These are phyloP conservation scores for Zootoca vivipara DNA, from an alignment of 2,113 vertebrate species.

Conservation along the genomic window DNA sequence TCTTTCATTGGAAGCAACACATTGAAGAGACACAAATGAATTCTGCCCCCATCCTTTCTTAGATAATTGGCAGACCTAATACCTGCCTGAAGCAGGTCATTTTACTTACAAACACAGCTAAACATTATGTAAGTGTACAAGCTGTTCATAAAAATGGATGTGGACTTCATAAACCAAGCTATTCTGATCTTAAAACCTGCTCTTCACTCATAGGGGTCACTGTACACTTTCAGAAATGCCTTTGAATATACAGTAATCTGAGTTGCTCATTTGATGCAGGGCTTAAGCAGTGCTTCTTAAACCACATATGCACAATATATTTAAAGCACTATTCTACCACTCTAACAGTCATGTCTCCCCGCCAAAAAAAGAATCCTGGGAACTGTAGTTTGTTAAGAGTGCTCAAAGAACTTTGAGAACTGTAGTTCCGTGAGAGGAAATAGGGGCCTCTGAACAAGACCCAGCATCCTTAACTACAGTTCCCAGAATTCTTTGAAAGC, in stretches of 20 bases:
- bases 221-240: background rate
- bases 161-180: slow-evolving; percentile 14
- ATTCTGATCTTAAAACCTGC: background rate
- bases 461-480: too few relatives aligned
- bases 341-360: too few relatives aligned
- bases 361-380: too few relatives aligned
- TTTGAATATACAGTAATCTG: background rate
- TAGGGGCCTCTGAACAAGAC: too few relatives aligned
- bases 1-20: background rate
- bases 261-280: background rate
- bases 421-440: too few relatives aligned
- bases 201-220: background rate
- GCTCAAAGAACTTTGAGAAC: too few relatives aligned
- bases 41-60: too few relatives aligned
- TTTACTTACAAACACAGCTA: slow-evolving; percentile 10
- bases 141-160: background rate
- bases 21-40: background rate
- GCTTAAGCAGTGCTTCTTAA: background rate
- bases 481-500: too few relatives aligned
- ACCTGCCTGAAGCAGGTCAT: background rate
- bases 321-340: too few relatives aligned
- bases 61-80: background rate
- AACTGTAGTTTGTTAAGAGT: too few relatives aligned
- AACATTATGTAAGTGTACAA: slow-evolving; percentile 24
- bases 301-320: too few relatives aligned